Evolutionary conservation across 2,113 vertebrate species (phyloP), one percentile per base, ranked within the genome.

Genomic region (Marmota monax): DNA sequence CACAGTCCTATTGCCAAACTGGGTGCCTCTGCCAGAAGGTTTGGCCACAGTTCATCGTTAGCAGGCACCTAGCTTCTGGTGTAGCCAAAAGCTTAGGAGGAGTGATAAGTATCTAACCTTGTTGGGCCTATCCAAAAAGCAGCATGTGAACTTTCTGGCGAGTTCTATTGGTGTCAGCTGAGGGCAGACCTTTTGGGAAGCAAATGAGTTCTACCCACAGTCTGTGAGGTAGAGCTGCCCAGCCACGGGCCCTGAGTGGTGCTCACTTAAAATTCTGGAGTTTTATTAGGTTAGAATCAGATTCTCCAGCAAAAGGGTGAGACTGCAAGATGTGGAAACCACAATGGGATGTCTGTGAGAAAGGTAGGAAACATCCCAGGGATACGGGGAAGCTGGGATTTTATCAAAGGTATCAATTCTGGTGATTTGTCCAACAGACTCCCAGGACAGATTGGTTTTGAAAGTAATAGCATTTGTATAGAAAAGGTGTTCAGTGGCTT

Each of bases 111-210:
- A 56, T 87, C 84, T 90, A 80, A 90, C 61, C 56, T 63, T 17
- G 2, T 3, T 39, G 45, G 84, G 12, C 89, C 77, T 84, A 58
- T 89, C 89, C 73, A 51, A 90, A 95, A 93, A 51, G 65, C 80
- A 88, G 84, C 88, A 96, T 74, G 92, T 89, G 93, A 93, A 53
- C 76, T 90, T 76, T 73, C 82, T 96, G 95, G 93, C 92, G 53
- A 39, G 48, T 67, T 84, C 63, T 61, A 37, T 11, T 61, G n/a
- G 77, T 91, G 77, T 90, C 86, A 88, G 83, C 53, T 32, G 53
- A 96, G 94, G 76, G 84, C 95, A 94, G 67, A 45, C 20, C 45
- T 93, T 84, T 80, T 34, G 67, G 69, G 65, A 91, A 65, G 74
- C 73, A 23, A 93, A 73, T 78, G 61, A 69, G 25, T 73, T 92